A percentile compares a stretch with the other conserved stretches of the same genome.
Conservation (phyloP, 2,888 invertebrate species). For the Zelleria hepariella region DNA sequence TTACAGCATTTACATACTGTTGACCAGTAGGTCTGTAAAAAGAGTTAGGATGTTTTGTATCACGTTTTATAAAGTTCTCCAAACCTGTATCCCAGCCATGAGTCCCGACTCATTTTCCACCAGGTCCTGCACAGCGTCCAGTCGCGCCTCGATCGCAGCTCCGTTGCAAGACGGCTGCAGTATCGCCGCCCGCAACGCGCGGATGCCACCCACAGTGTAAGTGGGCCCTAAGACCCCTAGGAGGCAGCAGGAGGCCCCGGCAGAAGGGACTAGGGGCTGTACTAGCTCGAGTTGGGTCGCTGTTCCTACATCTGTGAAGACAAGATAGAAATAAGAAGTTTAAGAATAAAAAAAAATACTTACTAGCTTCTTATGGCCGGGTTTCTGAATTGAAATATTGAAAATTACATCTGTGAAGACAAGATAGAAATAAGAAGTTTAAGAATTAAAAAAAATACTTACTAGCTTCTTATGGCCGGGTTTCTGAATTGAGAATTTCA, state of each 20-base stretch:
- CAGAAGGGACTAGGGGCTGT: slow-evolving; percentile 61
- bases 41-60: too few relatives aligned
- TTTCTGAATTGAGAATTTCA: too few relatives aligned
- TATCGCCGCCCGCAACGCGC: slow-evolving; percentile 84
- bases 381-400: too few relatives aligned
- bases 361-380: background rate
- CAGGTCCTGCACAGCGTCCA: slow-evolving; percentile 84
- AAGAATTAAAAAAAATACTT: too few relatives aligned
- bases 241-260: slow-evolving; percentile 55
- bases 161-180: slow-evolving; percentile 82
- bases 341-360: too few relatives aligned
- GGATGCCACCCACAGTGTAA: slow-evolving; percentile 75
- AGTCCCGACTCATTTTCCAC: slow-evolving; percentile 76
- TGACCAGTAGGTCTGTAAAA: too few relatives aligned
- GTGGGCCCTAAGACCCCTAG: slow-evolving; percentile 58
- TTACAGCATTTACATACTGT: too few relatives aligned
- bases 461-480: background rate
- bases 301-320: slow-evolving; percentile 85
- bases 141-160: slow-evolving; percentile 76
- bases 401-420: too few relatives aligned
- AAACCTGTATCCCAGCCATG: slow-evolving; percentile 73
- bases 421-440: too few relatives aligned
- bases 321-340: too few relatives aligned
- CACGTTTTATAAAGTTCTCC: background rate
- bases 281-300: slow-evolving; percentile 83